Conservation (phyloP, 2,113 vertebrate species). For the Microcebus lehilahytsara region DNA sequence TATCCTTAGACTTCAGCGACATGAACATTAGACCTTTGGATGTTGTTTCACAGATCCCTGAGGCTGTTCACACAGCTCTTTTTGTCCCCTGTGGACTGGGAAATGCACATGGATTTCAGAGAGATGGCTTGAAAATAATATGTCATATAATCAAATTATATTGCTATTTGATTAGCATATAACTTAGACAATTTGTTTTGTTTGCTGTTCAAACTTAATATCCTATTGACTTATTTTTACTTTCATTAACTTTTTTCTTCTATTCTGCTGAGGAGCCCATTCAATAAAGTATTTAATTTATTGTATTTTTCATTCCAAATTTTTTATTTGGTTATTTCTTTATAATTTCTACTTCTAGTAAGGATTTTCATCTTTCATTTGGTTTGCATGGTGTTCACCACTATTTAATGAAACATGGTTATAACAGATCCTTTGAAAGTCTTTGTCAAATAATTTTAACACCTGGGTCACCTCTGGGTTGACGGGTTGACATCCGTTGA, state of each 20-base stretch:
- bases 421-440: neutral
- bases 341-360: neutral
- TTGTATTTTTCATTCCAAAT: neutral
- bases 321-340: neutral
- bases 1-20: neutral
- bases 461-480: neutral
- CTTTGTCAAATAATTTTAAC: accelerated
- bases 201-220: neutral
- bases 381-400: neutral
- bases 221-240: neutral
- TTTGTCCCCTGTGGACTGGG: too few relatives aligned
- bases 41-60: neutral
- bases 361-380: neutral
- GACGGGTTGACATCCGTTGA: neutral
- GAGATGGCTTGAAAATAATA: too few relatives aligned
- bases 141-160: too few relatives aligned
- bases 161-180: too few relatives aligned
- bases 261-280: neutral
- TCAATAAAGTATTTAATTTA: neutral
- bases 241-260: neutral
- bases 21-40: neutral
- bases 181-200: neutral
- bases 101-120: too few relatives aligned
- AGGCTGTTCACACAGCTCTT: neutral
- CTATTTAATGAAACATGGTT: neutral